Evolutionary conservation across 2,797 vertebrate species (phyloP).

Genomic region (Stomatorhinus walkeri): DNA sequence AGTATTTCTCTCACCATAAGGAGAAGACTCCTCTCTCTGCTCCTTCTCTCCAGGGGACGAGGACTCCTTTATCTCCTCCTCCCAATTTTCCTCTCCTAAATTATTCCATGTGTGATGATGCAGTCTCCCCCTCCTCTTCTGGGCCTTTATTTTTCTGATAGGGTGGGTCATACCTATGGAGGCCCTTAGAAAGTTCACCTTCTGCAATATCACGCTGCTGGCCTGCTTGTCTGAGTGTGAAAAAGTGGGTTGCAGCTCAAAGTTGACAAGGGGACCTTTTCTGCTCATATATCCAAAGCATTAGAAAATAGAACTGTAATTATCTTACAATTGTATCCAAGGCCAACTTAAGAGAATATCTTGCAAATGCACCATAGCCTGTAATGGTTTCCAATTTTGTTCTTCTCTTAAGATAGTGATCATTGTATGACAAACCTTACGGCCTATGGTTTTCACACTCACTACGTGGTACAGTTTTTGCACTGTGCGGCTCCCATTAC

Average conservation of each 20-base stretch:
- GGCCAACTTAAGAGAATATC: neutral
- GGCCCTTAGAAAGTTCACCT: neutral
- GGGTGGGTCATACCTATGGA: neutral
- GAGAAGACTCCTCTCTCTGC: slow-evolving; percentile 13
- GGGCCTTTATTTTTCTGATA: slow-evolving; percentile 20
- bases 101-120: slow-evolving; percentile 23
- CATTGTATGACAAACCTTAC: neutral
- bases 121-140: slow-evolving; percentile 20
- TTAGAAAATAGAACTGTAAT: neutral
- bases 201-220: neutral
- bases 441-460: neutral
- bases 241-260: neutral
- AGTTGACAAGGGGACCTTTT: neutral
- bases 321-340: neutral
- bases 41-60: neutral
- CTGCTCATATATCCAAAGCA: neutral
- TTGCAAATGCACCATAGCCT: neutral
- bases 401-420: neutral
- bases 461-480: neutral
- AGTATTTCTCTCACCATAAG: slow-evolving; percentile 51
- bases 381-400: neutral
- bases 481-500: neutral
- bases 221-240: neutral
- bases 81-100: slow-evolving; percentile 58
- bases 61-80: slow-evolving; percentile 47